Evolutionary conservation across 2,113 vertebrate species (phyloP).

Genomic region (Hippoglossus stenolepis): DNA sequence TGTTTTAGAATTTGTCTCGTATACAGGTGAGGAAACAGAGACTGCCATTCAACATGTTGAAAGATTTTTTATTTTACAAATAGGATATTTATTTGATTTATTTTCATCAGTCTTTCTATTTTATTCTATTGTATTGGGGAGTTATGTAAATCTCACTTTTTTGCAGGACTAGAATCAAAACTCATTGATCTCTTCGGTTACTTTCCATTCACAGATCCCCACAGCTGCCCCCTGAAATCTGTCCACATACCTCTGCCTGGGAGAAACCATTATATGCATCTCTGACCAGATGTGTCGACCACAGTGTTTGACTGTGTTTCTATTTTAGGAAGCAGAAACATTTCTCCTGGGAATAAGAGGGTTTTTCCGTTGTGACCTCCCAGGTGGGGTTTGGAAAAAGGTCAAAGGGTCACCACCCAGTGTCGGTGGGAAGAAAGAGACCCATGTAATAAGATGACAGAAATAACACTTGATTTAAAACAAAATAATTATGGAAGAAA

Average conservation of each 20-base stretch:
- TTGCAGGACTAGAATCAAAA: not conserved
- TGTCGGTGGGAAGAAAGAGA: constrained; percentile 22
- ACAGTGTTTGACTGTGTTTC: constrained; percentile 55
- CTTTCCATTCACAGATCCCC: not conserved
- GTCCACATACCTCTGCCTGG: not conserved
- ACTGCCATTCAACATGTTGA: no score
- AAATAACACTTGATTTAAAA: not conserved
- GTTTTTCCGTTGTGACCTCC: constrained; percentile 60
- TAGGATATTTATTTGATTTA: no score
- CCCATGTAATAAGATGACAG: constrained; percentile 15
- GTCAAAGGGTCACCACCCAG: constrained; percentile 51
- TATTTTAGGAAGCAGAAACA: constrained; percentile 68
- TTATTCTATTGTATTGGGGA: no score
- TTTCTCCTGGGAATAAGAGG: constrained; percentile 42
- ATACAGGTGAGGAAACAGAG: no score
- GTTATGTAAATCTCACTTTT: no score
- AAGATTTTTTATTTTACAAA: no score
- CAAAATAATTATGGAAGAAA: not conserved
- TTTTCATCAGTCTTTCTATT: no score
- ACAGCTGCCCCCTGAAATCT: not conserved
- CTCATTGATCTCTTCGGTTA: not conserved
- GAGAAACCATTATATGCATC: constrained; percentile 20
- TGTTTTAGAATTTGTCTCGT: no score
- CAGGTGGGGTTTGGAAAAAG: constrained; percentile 21
- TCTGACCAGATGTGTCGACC: constrained; percentile 60